A percentile compares a stretch with the other conserved stretches of the same genome.
Conservation (phyloP, 2,797 vertebrate genomes). For the Petrocephalus schoutedeni region DNA sequence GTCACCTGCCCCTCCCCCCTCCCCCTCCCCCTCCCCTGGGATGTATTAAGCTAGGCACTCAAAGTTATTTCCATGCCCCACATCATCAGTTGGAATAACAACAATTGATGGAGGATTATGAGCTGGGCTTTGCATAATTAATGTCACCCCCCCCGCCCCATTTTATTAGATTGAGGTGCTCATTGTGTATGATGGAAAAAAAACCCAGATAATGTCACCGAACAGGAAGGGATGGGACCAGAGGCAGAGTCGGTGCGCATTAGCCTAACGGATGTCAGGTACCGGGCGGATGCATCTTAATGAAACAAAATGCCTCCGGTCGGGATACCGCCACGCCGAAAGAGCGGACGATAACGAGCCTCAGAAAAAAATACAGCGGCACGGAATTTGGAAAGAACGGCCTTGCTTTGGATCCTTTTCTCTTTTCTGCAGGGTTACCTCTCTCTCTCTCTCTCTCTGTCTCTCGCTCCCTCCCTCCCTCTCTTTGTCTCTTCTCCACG, state of each 20-base stretch:
- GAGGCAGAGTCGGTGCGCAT: not conserved
- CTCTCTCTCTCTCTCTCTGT: not conserved
- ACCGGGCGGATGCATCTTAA: not conserved
- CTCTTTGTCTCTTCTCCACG: not conserved
- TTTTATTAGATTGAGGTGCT: conserved; percentile 12
- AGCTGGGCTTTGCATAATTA: conserved; percentile 22
- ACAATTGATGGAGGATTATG: conserved; percentile 17
- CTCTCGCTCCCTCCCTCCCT: not conserved
- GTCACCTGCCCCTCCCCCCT: not conserved
- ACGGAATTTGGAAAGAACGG: not conserved
- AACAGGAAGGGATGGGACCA: conserved; percentile 19
- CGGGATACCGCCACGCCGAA: not conserved
- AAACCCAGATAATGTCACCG: conserved; percentile 20
- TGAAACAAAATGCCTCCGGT: conserved; percentile 19
- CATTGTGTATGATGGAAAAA: not conserved
- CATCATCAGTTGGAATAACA: conserved; percentile 21
- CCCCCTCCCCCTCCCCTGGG: not conserved
- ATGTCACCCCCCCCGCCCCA: not conserved
- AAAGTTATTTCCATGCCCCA: not conserved
- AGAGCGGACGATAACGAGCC: not conserved
- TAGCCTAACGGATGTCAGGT: conserved; percentile 9
- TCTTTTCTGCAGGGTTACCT: not conserved
- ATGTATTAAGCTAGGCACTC: conserved; percentile 16
- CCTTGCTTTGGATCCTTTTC: not conserved
- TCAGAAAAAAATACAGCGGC: not conserved